phyloP scores from a whole-genome alignment of 2,888 invertebrate genomes.

The Tiphia femorata region DNA sequence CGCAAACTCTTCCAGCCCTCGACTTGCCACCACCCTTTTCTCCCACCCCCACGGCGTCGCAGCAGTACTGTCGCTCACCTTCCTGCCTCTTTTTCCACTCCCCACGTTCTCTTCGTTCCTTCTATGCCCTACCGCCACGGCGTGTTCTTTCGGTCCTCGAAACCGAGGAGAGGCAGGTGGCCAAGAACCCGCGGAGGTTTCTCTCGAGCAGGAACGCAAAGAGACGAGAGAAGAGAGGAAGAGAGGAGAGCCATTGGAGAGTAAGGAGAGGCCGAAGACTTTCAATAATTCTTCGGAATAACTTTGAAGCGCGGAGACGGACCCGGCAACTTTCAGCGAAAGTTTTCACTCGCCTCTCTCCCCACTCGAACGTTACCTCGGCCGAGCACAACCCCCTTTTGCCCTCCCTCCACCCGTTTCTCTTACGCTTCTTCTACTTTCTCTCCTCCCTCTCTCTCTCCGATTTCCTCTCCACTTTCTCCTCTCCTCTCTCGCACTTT shows the following conservation, averaged over 20 bases:
- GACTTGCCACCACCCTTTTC: too few relatives aligned
- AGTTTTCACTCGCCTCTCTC: conserved; percentile 25
- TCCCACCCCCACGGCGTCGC: too few relatives aligned
- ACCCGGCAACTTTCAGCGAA: conserved; percentile 38
- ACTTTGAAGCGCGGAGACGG: conserved; percentile 49
- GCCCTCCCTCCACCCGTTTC: background rate
- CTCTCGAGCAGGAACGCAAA: too few relatives aligned
- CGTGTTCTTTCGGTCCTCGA: conserved; percentile 1
- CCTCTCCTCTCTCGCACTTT: conserved; percentile 7
- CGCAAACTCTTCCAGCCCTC: too few relatives aligned
- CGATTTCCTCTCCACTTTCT: background rate
- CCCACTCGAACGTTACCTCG: too few relatives aligned
- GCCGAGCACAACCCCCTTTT: conserved; percentile 1
- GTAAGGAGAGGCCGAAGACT: conserved; percentile 44
- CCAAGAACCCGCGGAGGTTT: conserved; percentile 29
- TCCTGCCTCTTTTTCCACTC: conserved; percentile 13
- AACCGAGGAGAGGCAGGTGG: conserved; percentile 33
- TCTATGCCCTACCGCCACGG: too few relatives aligned
- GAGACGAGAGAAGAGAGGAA: conserved; percentile 12
- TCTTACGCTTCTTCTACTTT: conserved; percentile 5
- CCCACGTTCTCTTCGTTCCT: conserved; percentile 1
- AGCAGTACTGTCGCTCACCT: too few relatives aligned
- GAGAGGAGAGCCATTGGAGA: background rate
- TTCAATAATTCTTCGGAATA: conserved; percentile 62
- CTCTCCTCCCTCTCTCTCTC: conserved; percentile 1